Base-by-base conservation (phyloP, 2,888 invertebrate genomes). In the Cybosia mesomella region DNA sequence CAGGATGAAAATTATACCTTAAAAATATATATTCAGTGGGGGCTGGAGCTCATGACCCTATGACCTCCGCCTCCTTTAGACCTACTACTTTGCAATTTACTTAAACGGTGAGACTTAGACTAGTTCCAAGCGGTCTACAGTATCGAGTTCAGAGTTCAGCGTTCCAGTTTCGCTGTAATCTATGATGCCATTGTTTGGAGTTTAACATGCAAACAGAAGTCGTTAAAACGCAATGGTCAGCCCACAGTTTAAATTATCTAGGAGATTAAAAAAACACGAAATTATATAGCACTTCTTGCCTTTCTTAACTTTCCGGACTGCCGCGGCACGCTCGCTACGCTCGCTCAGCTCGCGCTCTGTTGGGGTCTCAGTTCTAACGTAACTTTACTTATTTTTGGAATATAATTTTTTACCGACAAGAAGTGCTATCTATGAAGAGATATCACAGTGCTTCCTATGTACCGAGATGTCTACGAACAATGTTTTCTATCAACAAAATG, bases 101-200 rank as follows among this genome's bases (percentile, higher is more conserved):
- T n/a, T n/a, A 49, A 18, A 9, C 49, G n/a, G 49, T 49, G n/a
- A 49, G 49, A 18, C 28, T 28, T 28, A 28, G 28, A n/a, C n/a
- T n/a, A n/a, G 49, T 49, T 5, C 13, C 21, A 21, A n/a, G 18
- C 22, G 36, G 18, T 34, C 28, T 34, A 43, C 4, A 18, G 18
- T 43, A 18, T n/a, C n/a, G 49, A 49, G 49, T 49, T 49, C 49
- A 49, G n/a, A 49, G 49, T 49, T 49, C 49, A 49, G 49, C 49
- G 49, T 49, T 49, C 49, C 9, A 49, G n/a, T 49, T 49, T 49
- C 49, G n/a, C 49, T n/a, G 49, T 49, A 49, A 49, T 49, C 49
- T 49, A 49, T n/a, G n/a, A 18, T 49, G 49, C 49, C 49, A 49
- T 49, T 49, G 49, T 49, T 49, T 49, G 49, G n/a, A 49, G 49